Conservation (phyloP, 2,888 invertebrate species). For the Dryocosmus kuriphilus region DNA sequence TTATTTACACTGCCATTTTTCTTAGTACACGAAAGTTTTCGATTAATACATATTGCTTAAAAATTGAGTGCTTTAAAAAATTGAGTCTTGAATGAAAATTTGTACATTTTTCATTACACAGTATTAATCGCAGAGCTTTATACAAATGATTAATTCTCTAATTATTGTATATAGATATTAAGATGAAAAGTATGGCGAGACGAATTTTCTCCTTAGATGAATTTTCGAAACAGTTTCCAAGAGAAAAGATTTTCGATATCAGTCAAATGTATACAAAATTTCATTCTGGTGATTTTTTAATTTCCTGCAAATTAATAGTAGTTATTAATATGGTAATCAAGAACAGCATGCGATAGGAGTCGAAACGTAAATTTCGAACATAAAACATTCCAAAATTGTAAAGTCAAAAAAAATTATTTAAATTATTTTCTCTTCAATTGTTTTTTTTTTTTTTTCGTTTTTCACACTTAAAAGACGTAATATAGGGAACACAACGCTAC, state of each 20-base stretch:
- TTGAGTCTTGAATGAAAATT: constrained; percentile 4
- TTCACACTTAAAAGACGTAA: neutral
- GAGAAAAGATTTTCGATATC: neutral
- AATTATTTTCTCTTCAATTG: constrained; percentile 4
- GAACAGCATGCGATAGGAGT: neutral
- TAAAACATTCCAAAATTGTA: constrained; percentile 24
- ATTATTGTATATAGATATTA: constrained; percentile 26
- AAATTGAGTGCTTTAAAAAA: constrained; percentile 1
- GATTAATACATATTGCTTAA: neutral
- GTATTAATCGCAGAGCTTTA: constrained; percentile 46
- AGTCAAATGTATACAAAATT: neutral
- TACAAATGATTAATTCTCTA: constrained; percentile 13
- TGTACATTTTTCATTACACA: constrained; percentile 40
- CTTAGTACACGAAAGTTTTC: constrained; percentile 7
- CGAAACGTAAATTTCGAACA: constrained; percentile 11
- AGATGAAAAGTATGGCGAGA: constrained; percentile 24
- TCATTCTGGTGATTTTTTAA: neutral
- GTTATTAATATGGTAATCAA: neutral
- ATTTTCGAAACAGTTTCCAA: neutral
- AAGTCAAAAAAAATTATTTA: neutral
- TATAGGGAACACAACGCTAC: neutral
- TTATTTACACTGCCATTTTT: constrained; percentile 17
- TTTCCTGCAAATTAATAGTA: neutral
- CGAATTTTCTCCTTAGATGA: neutral
- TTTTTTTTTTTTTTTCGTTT: neutral